These are phyloP conservation scores for Ameiurus melas DNA, from an alignment of 2,113 vertebrate genomes.

Conservation along the genomic window DNA sequence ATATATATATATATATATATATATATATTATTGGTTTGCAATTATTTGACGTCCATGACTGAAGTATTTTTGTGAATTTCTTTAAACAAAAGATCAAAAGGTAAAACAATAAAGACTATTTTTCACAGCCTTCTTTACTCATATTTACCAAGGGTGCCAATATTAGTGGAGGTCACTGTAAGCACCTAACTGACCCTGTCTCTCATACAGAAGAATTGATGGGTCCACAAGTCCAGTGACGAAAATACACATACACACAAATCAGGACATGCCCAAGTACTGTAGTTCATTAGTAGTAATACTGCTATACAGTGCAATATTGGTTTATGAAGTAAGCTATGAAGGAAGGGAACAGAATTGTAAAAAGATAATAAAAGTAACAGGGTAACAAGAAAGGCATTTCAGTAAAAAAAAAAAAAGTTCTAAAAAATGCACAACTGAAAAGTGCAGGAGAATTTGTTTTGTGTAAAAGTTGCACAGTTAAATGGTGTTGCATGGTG, in stretches of 20 bases:
- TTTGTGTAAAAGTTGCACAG: not conserved
- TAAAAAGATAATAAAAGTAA: not conserved
- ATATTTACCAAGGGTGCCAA: no score
- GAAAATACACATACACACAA: not conserved
- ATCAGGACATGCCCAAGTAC: slow-evolving; percentile 7
- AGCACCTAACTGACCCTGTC: not conserved
- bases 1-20: no score
- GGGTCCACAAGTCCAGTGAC: not conserved
- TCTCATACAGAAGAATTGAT: not conserved
- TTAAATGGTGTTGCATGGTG: slow-evolving; percentile 10
- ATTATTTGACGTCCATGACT: no score
- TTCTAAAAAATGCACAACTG: not conserved
- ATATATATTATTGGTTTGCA: no score
- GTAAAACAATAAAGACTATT: no score
- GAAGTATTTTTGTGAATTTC: no score
- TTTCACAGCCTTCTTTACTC: no score
- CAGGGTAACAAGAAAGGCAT: not conserved
- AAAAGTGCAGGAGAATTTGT: slow-evolving; percentile 1
- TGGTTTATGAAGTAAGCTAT: not conserved
- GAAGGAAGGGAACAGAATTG: not conserved
- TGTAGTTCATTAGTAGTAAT: not conserved
- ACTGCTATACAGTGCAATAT: not conserved
- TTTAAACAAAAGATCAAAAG: no score
- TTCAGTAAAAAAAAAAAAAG: not conserved
- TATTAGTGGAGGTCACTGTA: no score